A percentile compares a stretch with the other conserved stretches of the same genome.
These are phyloP conservation scores for Steromphala cineraria DNA, from an alignment of 2,888 invertebrate species.

Conservation along the genomic window DNA sequence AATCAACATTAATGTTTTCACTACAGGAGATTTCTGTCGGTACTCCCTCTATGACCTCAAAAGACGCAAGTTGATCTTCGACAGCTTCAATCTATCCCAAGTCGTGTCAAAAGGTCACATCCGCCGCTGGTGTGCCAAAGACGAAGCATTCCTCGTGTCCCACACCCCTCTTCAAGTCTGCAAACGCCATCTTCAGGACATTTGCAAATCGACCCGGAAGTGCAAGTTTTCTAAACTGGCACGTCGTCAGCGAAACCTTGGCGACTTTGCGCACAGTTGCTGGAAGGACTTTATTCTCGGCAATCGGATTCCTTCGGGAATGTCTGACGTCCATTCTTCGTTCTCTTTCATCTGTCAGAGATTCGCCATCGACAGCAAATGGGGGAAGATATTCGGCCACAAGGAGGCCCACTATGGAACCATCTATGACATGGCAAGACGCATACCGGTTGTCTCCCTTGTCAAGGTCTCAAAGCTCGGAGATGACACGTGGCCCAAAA, in stretches of 20 bases:
- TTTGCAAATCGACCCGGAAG: conserved; percentile 47
- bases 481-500: conserved; percentile 58
- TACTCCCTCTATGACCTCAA: conserved; percentile 60
- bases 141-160: conserved; percentile 47
- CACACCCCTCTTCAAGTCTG: conserved; percentile 47
- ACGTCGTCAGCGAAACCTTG: conserved; percentile 36
- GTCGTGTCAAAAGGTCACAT: conserved; percentile 45
- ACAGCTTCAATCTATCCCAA: conserved; percentile 45
- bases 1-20: neutral
- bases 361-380: conserved; percentile 49
- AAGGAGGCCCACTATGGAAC: conserved; percentile 55
- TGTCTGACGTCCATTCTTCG: conserved; percentile 48
- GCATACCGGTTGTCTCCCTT: conserved; percentile 58
- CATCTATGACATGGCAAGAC: conserved; percentile 52
- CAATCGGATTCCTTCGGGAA: conserved; percentile 52
- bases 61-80: conserved; percentile 48
- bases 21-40: conserved; percentile 47
- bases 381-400: conserved; percentile 51
- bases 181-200: conserved; percentile 39
- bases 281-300: conserved; percentile 61
- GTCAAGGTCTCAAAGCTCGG: conserved; percentile 51
- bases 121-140: conserved; percentile 47
- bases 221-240: conserved; percentile 46
- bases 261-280: conserved; percentile 59
- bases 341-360: conserved; percentile 64